A percentile compares a stretch with the other conserved stretches of the same genome.
Evolutionary conservation across 2,797 vertebrate genomes (phyloP).

Genomic region (Poeciliopsis paucimaculata): DNA sequence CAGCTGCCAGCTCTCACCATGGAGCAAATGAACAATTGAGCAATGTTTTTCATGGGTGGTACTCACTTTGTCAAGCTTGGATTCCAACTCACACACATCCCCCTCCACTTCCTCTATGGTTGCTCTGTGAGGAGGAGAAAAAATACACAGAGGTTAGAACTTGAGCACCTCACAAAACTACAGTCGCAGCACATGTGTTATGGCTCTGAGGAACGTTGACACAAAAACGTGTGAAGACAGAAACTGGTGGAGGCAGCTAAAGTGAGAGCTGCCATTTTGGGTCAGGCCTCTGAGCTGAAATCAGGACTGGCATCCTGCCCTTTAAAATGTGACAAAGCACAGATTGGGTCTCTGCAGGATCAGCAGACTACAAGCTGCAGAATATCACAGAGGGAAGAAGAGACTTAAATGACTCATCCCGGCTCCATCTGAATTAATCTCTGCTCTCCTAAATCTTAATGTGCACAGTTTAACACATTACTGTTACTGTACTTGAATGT

Average conservation of each 20-base stretch:
- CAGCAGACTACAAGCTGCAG: constrained; percentile 29
- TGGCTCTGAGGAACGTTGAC: background rate
- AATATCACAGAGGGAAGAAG: constrained; percentile 12
- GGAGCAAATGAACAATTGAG: constrained; percentile 60
- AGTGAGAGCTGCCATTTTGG: constrained; percentile 63
- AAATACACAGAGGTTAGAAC: constrained; percentile 27
- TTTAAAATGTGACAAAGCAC: constrained; percentile 57
- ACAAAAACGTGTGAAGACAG: constrained; percentile 19
- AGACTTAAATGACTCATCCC: constrained; percentile 21
- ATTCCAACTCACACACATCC: constrained; percentile 95
- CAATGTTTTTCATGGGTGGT: constrained; percentile 68
- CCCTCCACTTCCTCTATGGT: constrained; percentile 97
- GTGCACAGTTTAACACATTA: background rate
- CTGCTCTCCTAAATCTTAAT: constrained; percentile 1
- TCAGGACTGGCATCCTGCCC: constrained; percentile 53
- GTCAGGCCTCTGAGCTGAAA: constrained; percentile 46
- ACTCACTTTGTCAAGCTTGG: constrained; percentile 98
- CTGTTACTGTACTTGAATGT: background rate
- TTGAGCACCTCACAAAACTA: constrained; percentile 19
- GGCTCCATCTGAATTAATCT: constrained; percentile 11
- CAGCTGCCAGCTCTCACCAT: constrained; percentile 21
- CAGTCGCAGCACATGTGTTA: constrained; percentile 9
- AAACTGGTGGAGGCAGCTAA: constrained; percentile 42
- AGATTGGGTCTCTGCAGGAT: constrained; percentile 62
- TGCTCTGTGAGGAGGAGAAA: constrained; percentile 82